Base-by-base conservation (phyloP, 2,797 vertebrate genomes). In the Silurus aristotelis region DNA sequence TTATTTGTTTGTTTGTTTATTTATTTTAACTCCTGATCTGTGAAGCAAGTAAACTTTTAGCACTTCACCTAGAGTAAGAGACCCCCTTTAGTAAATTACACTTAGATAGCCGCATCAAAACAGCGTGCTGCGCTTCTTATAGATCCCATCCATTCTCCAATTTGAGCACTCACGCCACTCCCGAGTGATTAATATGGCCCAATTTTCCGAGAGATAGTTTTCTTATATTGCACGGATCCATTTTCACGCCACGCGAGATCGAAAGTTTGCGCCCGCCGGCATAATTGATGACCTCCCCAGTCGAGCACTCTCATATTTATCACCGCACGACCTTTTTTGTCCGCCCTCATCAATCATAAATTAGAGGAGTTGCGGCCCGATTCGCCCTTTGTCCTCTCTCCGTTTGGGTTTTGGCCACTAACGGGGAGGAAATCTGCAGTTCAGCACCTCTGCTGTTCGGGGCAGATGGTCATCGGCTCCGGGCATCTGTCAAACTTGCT, bases 311-410 rank as follows among this genome's bases (percentile, higher is more conserved):
- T 95, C 93, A 94, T 96, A 96, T 95, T 96, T 95, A 93, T 96
- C 93, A 95, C 91, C 94, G 95, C 91, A 90, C 97, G 97, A 98
- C 98, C 97, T 99, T 97, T 82, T 82, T 96, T 95, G 93, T 93
- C 90, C 90, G 85, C 90, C 92, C 95, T 95, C 97, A 99, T 99
- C 97, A 97, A 97, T 98, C 97, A 99, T 95, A 95, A 93, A 94
- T 94, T 98, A 98, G 98, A 97, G 96, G 97, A 97, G 20, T 96
- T 97, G 96, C 95, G 94, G 95, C 92, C 84, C 4, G 72, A 73
- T 76, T 76, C 38, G 46, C 92, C 92, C 94, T 97, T 97, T 97
- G 96, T 97, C 94, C 86, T 85, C 80, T 73, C 82, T 91, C 90
- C 89, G 91, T 93, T 95, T 95, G 95, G 93, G 92, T 89, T 91